These are phyloP conservation scores for Peromyscus nudipes DNA, from an alignment of 2,797 vertebrate genomes.

Conservation along the genomic window DNA sequence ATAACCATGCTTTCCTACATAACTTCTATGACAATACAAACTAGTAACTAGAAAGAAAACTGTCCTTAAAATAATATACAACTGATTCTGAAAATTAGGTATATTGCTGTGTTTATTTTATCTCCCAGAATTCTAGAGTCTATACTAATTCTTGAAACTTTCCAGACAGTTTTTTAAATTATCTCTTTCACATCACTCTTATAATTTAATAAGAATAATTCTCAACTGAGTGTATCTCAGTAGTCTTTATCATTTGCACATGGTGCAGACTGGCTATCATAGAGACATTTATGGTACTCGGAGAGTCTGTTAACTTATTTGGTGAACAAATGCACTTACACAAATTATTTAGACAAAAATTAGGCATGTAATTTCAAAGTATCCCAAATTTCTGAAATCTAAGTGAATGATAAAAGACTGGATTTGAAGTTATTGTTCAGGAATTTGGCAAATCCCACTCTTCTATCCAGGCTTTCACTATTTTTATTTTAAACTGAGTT, in stretches of 20 bases:
- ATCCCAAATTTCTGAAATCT: background rate
- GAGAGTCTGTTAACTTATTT: background rate
- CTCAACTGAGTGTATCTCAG: background rate
- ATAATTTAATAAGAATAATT: conserved; percentile 44
- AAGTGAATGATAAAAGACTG: background rate
- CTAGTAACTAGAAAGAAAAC: conserved; percentile 44
- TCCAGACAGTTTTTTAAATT: background rate
- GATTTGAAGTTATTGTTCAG: background rate
- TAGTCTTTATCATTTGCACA: background rate
- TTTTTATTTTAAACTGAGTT: conserved; percentile 48
- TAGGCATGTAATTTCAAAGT: background rate
- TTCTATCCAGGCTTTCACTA: background rate
- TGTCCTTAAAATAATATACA: conserved; percentile 26
- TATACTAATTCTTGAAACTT: conserved; percentile 52
- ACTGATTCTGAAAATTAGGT: conserved; percentile 57
- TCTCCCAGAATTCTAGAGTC: conserved; percentile 1
- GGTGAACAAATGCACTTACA: conserved; percentile 17
- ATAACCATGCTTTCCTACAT: conserved; percentile 66
- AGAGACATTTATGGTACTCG: background rate
- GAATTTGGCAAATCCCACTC: conserved; percentile 10
- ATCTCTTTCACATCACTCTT: background rate
- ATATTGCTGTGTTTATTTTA: conserved; percentile 17
- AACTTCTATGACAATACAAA: conserved; percentile 65
- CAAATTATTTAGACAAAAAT: background rate
- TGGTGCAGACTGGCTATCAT: background rate